Base-by-base conservation (phyloP, 92 coral and sea anemone genomes). In the Siderastrea siderea region DNA sequence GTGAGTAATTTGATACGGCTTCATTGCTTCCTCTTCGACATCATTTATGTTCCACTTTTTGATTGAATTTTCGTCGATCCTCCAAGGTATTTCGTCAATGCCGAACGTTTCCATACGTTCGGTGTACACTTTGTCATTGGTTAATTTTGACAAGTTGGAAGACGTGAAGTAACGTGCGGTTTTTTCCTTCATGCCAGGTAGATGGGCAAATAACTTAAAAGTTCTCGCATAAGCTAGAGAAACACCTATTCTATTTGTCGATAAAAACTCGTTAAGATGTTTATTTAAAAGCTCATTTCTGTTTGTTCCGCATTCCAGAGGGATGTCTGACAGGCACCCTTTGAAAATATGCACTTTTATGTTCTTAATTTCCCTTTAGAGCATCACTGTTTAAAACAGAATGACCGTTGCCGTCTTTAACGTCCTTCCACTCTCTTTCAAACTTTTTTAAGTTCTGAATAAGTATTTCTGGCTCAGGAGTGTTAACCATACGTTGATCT, bases 251-350 rank as follows among this genome's bases (percentile, higher is more conserved):
- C 89, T 79, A 85, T 85, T 85, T 11, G n/a, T 75, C 5, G 60
- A 11, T 69, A 85, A 80, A 64, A 85, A 64, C 63, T 85, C 75
- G 52, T 85, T 85, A 75, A 85, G 63, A 7, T 85, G 83, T 19
- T 61, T 76, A 63, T 85, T 83, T 48, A 85, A 48, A 16, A 83
- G 68, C 82, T 85, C 89, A 54, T 85, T 69, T 6, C 51, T 65
- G n/a, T 83, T 75, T 49, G 89, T 85, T 49, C 75, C 75, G 79
- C 58, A 76, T n/a, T 48, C 75, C 17, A 72, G 53, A 74, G 83
- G 89, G 46, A 85, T 85, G 68, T 74, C 68, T 14, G 83, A 75
- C 62, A 85, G 63, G 89, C 89, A 85, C 17, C 64, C 75, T 65
- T 85, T 85, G n/a, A 74, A n/a, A 44, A 85, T 85, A 47, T 75